phyloP scores from a whole-genome alignment of 2,888 invertebrate species.

The Fabriciana adippe region DNA sequence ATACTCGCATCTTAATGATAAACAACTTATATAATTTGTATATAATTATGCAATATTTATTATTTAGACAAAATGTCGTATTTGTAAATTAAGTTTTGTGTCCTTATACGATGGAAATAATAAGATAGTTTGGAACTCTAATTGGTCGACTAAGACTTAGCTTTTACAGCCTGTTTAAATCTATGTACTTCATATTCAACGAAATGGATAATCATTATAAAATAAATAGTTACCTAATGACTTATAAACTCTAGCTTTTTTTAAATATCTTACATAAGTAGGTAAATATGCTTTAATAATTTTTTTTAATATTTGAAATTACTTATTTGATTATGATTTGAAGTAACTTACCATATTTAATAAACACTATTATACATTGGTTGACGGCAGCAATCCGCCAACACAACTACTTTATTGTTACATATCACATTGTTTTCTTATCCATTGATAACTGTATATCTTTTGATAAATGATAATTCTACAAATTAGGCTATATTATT shows the following conservation, averaged over 20 bases:
- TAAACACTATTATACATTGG: conserved; percentile 55
- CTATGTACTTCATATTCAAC: too few species aligned
- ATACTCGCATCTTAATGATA: conserved; percentile 48
- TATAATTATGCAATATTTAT: neutral
- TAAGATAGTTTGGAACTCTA: too few species aligned
- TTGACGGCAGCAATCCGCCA: conserved; percentile 59
- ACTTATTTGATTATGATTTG: neutral
- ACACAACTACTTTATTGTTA: conserved; percentile 61
- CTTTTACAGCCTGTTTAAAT: too few species aligned
- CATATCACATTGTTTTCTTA: conserved; percentile 55
- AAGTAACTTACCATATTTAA: conserved; percentile 37
- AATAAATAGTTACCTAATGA: too few species aligned
- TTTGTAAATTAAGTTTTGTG: too few species aligned
- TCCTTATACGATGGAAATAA: too few species aligned
- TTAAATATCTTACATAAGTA: too few species aligned
- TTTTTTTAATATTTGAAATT: neutral
- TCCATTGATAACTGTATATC: conserved; percentile 63
- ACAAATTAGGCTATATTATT: conserved; percentile 54
- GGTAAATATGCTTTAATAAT: too few species aligned
- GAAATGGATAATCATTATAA: too few species aligned
- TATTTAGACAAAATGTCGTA: too few species aligned
- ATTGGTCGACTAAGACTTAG: too few species aligned
- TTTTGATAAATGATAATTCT: conserved; percentile 59
- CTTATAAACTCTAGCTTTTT: too few species aligned
- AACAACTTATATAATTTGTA: neutral